A percentile compares a stretch with the other conserved stretches of the same genome.
These are phyloP conservation scores for Halcyon senegalensis DNA, from an alignment of 2,113 vertebrate genomes.

Conservation along the genomic window DNA sequence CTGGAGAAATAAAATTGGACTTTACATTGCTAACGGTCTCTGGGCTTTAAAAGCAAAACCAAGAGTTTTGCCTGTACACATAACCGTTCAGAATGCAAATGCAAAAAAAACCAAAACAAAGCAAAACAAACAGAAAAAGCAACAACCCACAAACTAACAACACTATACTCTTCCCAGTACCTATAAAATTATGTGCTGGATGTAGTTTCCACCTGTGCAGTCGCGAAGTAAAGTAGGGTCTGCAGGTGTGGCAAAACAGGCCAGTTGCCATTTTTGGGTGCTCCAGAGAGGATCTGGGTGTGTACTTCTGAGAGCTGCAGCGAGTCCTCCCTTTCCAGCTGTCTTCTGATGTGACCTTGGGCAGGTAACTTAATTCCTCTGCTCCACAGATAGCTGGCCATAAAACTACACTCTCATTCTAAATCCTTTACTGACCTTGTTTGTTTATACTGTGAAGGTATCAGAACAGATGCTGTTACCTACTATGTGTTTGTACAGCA, in stretches of 20 bases:
- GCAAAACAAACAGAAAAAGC: neutral
- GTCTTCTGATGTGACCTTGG: neutral
- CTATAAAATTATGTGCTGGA: neutral
- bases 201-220: neutral
- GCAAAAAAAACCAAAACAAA: neutral
- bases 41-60: neutral
- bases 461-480: neutral
- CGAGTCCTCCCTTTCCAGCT: neutral
- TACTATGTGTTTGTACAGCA: neutral
- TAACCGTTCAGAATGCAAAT: neutral
- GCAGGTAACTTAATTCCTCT: neutral
- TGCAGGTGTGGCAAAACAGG: neutral
- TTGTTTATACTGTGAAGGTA: neutral
- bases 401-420: neutral
- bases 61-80: neutral
- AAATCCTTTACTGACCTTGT: neutral
- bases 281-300: neutral
- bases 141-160: accelerated
- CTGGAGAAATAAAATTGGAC: neutral
- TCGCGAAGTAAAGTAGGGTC: neutral
- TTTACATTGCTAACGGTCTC: neutral
- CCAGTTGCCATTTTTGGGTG: neutral
- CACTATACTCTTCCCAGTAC: neutral
- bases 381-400: neutral
- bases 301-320: neutral